Evolutionary conservation across 92 coral and sea anemone species (phyloP), one percentile per base, ranked within the genome.

Genomic region (Anthopleura xanthogrammica): DNA sequence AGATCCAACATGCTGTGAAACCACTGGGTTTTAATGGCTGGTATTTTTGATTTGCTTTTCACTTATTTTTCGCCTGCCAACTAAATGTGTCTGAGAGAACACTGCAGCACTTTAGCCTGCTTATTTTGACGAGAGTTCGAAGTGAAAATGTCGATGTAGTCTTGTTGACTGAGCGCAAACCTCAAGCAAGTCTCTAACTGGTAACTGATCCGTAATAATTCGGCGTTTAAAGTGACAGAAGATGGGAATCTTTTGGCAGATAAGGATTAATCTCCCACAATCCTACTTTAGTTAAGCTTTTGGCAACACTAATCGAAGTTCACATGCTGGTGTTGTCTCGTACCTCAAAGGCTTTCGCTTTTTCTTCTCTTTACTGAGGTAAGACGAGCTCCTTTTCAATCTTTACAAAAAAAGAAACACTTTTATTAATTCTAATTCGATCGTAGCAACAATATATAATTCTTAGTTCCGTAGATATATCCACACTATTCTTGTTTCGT

Each of bases 261-360:
- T 68, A 68, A 68, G 74, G 41, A 68, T 29, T 68, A 23, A 68
- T 68, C 74, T 68, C 74, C 74, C 74, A 68, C 42, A 68, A 68
- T 68, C 74, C 74, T 68, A 68, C 74, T 68, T 68, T 68, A 68
- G 74, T 68, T 68, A 68, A 68, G 43, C 74, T 36, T 29, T 68
- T 68, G 11, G 74, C 41, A 68, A 68, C 74, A 68, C 74, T 68
- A 68, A 68, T 36, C 74, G 42, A 68, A 29, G 41, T 68, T 68
- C 41, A 23, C 74, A 68, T 68, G 74, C 74, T 68, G 74, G 74
- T 68, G 40, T 29, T 12, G 74, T 68, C 43, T 68, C 74, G 74
- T 68, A 12, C 41, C 16, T 68, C 16, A 29, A 36, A 68, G 41
- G 41, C 8, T 11, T 36, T 12, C 19, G 74, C 17, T 36, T 2